These are phyloP conservation scores for Eulithis prunata DNA, from an alignment of 2,888 invertebrate genomes.

Conservation along the genomic window DNA sequence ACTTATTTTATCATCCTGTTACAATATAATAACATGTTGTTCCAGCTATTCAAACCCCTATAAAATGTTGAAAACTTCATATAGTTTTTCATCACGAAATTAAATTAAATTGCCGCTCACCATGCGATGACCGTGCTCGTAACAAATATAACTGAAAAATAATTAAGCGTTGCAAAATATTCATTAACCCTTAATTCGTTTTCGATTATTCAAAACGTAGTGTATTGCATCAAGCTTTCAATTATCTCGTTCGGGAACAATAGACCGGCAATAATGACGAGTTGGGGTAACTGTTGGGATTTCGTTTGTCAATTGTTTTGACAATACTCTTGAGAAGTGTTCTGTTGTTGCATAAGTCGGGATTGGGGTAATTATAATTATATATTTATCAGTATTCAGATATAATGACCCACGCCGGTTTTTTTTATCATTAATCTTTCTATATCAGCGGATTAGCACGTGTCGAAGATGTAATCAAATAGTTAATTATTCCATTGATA, in stretches of 20 bases:
- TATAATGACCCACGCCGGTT: no score
- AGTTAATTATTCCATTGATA: no score
- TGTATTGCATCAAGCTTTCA: slow-evolving; percentile 36
- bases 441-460: no score
- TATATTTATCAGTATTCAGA: no score
- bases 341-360: no score
- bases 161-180: slow-evolving; percentile 9
- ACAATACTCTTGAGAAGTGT: not conserved
- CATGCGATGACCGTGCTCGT: not conserved
- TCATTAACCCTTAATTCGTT: slow-evolving; percentile 28
- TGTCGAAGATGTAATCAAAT: no score
- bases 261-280: not conserved
- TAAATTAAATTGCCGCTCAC: not conserved
- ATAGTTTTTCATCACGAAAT: not conserved
- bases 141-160: slow-evolving; percentile 10
- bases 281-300: not conserved
- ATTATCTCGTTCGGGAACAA: slow-evolving; percentile 28
- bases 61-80: not conserved
- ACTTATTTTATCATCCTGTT: not conserved
- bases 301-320: slow-evolving; percentile 4
- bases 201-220: slow-evolving; percentile 37
- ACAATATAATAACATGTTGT: not conserved
- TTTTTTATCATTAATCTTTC: no score
- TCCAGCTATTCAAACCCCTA: not conserved
- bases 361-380: no score